Base-by-base conservation (phyloP, 2,797 vertebrate genomes). In the Synaphobranchus kaupii region DNA sequence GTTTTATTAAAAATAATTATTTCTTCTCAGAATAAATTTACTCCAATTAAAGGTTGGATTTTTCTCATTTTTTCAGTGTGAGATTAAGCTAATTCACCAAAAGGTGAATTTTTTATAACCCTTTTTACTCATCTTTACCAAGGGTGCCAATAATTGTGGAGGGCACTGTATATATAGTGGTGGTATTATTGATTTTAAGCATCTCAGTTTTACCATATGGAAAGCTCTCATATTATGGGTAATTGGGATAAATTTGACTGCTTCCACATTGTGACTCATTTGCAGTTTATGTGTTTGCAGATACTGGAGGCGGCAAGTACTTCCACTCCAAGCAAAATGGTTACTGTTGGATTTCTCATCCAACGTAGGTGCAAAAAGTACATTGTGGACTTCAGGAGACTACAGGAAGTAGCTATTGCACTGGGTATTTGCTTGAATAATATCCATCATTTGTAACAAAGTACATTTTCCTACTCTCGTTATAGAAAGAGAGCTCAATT, bases 201-300 rank as follows among this genome's bases (percentile, higher is more conserved):
- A 66, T 60, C 39, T 90, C 87, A 63, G 88, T 71, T 83, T 60
- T 68, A 88, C 86, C 90, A 90, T 90, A 89, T 90, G 89, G 88
- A 86, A 88, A 91, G 90, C 87, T 89, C 88, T 90, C 88, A 90
- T 87, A 85, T 87, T 88, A 82, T 86, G 50, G 87, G 84, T 90
- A 89, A 90, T 90, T 90, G 88, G 85, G 78, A 86, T 89, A 88
- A 88, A 88, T 89, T 78, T 89, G 90, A 86, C 87, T 89, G 47
- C 83, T n/a, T 86, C 76, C 82, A 50, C 50, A 73, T 63, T 90
- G 87, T 84, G 90, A 93, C 90, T 92, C 90, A 92, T 93, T 92
- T 93, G 90, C 92, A 92, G 91, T 92, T 92, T 88, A n/a, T 88
- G 88, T 90, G 85, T 89, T 88, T 87, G 92, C 89, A 90, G 91